Percentiles rank a stretch among this genome's conserved stretches.
Evolutionary conservation across 64 coral and sea anemone genomes (phyloP).

Genomic region (Pocillopora damicornis): DNA sequence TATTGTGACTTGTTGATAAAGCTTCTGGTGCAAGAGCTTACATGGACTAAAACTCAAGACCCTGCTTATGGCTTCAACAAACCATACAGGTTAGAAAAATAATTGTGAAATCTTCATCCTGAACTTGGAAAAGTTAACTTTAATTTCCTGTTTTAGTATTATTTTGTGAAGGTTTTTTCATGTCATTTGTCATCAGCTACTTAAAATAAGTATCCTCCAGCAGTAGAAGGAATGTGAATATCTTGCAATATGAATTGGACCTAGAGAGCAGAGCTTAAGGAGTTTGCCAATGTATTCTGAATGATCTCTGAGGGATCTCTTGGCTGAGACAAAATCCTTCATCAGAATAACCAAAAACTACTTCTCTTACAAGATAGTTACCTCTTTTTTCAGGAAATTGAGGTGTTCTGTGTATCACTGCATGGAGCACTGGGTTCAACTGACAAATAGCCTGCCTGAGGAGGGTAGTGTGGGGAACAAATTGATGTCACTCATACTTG

Average conservation of each 20-base stretch:
- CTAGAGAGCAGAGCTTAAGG: too few relatives aligned
- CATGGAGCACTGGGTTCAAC: slow-evolving; percentile 56
- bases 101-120: not conserved
- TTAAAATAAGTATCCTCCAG: too few relatives aligned
- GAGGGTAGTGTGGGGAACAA: slow-evolving; percentile 38
- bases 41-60: slow-evolving; percentile 37
- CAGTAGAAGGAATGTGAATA: too few relatives aligned
- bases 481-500: slow-evolving; percentile 37
- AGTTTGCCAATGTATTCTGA: too few relatives aligned
- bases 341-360: not conserved
- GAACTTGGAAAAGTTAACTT: too few relatives aligned
- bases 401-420: slow-evolving; percentile 63
- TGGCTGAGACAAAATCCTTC: too few relatives aligned
- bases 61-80: slow-evolving; percentile 17
- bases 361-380: not conserved
- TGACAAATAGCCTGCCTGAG: slow-evolving; percentile 52
- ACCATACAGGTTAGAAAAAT: slow-evolving; percentile 34
- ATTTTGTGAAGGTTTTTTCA: too few relatives aligned
- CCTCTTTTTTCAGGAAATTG: slow-evolving; percentile 9
- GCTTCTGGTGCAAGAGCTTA: slow-evolving; percentile 40
- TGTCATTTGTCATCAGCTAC: too few relatives aligned
- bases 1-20: slow-evolving; percentile 34
- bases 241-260: too few relatives aligned
- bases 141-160: too few relatives aligned
- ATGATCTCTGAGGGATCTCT: too few relatives aligned